Evolutionary conservation across 2,888 invertebrate species (phyloP), one percentile per base, ranked within the genome.

Genomic region (Carcina quercana): DNA sequence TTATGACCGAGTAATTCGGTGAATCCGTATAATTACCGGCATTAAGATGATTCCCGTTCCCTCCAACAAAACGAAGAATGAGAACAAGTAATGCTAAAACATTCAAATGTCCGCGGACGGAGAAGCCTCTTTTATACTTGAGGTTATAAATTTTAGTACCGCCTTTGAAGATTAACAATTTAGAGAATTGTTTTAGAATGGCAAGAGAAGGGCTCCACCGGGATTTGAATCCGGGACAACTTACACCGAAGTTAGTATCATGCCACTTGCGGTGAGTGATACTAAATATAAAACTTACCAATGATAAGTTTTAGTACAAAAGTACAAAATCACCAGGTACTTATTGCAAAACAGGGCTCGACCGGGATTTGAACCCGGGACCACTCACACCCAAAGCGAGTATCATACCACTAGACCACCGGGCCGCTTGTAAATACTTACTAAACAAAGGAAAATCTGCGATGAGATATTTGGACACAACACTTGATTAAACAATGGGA

Each of bases 21-120:
- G 71, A 83, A 82, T 82, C 83, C 72, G 76, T 82, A 83, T 84
- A 85, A 85, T 85, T 84, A 82, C 82, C 51, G 62, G 82, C 67
- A 84, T 84, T 82, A 83, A 78, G 83, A 84, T 83, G 82, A 84
- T 74, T 73, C 80, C 54, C 55, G 50, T 59, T 63, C 64, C 71
- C 70, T 53, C 63, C 49, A 59, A 59, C 65, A 56, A 57, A 63
- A 56, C 54, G 59, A 50, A 63, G 59, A 56, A 59, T 45, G 47
- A 42, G 50, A 51, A 69, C 64, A 75, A 75, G 69, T 73, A 70
- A 75, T 73, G 75, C 62, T 76, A 67, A 75, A 75, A 79, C 78
- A 78, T 82, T 79, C 74, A 78, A 80, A 80, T 78, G 82, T 75
- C 78, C 76, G 50, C 60, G 51, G 59, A 50, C 53, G 57, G 50